These are phyloP conservation scores for Drosophila paranaensis DNA, from an alignment of 2,888 invertebrate species.

Conservation along the genomic window DNA sequence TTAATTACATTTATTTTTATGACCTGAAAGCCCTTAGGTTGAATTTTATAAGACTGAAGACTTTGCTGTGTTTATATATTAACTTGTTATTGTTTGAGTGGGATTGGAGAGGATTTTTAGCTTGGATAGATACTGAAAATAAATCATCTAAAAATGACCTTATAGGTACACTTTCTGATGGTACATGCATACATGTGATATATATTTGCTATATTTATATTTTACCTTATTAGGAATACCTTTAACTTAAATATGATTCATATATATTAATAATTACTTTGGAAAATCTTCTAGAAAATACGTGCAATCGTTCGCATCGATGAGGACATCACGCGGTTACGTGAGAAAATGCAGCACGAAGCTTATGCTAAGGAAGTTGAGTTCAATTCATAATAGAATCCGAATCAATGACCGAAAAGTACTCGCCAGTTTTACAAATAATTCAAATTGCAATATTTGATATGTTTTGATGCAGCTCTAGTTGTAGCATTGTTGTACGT, in stretches of 20 bases:
- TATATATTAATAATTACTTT: background rate
- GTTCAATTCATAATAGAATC: conserved; percentile 75
- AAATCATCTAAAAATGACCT: no score
- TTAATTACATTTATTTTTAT: background rate
- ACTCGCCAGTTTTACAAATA: conserved; percentile 26
- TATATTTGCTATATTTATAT: no score
- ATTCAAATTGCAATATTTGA: conserved; percentile 20
- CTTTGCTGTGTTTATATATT: no score
- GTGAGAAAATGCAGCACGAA: conserved; percentile 91
- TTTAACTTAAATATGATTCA: no score
- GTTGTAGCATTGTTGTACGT: conserved; percentile 18
- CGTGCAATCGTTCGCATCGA: conserved; percentile 93
- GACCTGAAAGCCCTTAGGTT: no score
- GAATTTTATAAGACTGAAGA: background rate
- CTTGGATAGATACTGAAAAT: no score
- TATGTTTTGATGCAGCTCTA: conserved; percentile 30
- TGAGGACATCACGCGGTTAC: conserved; percentile 91
- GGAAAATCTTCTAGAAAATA: conserved; percentile 89
- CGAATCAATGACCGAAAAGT: conserved; percentile 17
- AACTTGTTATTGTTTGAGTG: no score
- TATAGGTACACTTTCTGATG: no score
- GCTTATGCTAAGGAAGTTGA: conserved; percentile 78
- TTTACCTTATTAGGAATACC: no score
- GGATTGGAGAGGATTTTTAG: no score
- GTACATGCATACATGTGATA: no score